Evolutionary conservation across 2,888 invertebrate genomes (phyloP), one percentile per base, ranked within the genome.

Genomic region (Plagodis dolabraria): DNA sequence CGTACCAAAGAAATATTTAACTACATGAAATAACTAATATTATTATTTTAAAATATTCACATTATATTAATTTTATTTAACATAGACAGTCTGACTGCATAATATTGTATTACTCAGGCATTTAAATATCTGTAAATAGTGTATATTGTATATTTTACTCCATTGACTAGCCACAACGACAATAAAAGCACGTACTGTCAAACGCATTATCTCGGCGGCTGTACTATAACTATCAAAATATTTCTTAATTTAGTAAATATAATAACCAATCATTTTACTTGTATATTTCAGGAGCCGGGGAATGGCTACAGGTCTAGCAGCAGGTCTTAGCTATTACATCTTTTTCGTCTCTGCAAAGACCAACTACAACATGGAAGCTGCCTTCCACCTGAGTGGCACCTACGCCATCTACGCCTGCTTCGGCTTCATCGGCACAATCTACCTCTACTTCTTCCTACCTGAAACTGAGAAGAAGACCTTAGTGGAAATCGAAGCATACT

Each of bases 391-490:
- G 0, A 87, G 89, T 51, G 94, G 94, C 0, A 83, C 93, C 0
- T 93, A 93, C 66, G 89, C 83, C 47, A 67, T 93, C 5, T 94
- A 93, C 71, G 85, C 92, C 9, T 66, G 72, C 6, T 80, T 92
- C 11, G 92, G 89, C 5, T 73, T 92, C 10, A 53, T 92, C 4
- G 94, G 94, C 44, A 85, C 92, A 0, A 53, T 93, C 0, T 93
- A 92, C 65, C 80, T 94, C 6, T 94, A 93, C 70, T 86, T 93
- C 67, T 89, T 86, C 63, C 68, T 94, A 60, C 93, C 94, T 33
- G 94, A 94, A 77, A 94, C 94, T 0, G 94, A 94, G 70, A 89
- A 85, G 6, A 92, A 86, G 61, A 72, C 89, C 33, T 76, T 94
- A 10, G 83, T 87, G n/a, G 93, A 94, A 77, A 94, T 94, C 11